Base-by-base conservation (phyloP, 2,113 vertebrate species). In the Labeo catla region DNA sequence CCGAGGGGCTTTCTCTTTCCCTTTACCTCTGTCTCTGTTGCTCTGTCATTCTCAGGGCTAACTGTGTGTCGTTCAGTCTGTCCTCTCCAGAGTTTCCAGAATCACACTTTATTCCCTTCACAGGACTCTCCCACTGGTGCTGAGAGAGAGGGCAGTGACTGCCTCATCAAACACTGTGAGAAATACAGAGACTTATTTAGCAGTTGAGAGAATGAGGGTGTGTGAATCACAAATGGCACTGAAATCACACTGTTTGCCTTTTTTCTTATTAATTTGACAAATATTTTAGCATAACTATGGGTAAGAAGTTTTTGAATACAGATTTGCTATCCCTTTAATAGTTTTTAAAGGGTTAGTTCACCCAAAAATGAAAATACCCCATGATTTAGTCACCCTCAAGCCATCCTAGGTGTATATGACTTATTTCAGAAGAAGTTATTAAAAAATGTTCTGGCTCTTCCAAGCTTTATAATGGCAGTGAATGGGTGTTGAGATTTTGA, bases 11-110 rank as follows among this genome's bases (percentile, higher is more conserved):
- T 81, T 34, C 57, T 47, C 50, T 8, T 43, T 70, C 70, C 23
- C 23, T 57, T 70, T 73, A 23, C 52, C 76, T 84, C 28, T 52
- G 76, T 74, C 21, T 54, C 76, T 79, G 83, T 73, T 89, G 47
- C 47, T 79, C 81, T 86, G 81, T 76, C 23, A 61, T 84, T 81
- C 54, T 66, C 49, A 83, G 78, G 85, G 65, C 45, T 81, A 86
- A 78, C 70, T 34, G 19, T 74, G 61, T 81, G 36, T 78, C 73
- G 78, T 63, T 86, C 79, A 70, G 36, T 61, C 28, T 83, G 10
- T 76, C n/a, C 74, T 81, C 66, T 86, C 36, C 8, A 23, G 21
- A 72, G 70, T 43, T 6, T 79, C 52, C 57, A 63, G 72, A 73
- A 87, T 81, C 72, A 68, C 65, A 43, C 63, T n/a, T n/a, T 61